Conservation (phyloP, 2,113 vertebrate species). For the Eclectus roratus region DNA sequence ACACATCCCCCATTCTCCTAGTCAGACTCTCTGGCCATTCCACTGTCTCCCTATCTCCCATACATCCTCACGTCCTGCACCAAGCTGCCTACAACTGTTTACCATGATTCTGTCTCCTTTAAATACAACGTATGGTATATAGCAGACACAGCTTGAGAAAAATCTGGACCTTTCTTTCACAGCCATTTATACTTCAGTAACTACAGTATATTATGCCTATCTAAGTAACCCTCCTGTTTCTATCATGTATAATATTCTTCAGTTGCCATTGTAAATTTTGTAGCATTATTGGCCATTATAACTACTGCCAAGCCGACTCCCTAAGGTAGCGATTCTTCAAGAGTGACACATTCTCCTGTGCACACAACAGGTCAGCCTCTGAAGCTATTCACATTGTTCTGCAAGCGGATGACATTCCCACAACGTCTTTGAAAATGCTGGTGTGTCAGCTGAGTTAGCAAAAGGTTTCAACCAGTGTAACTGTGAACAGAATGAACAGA, state of each 20-base stretch:
- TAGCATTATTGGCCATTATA: background rate
- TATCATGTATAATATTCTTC: background rate
- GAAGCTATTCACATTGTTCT: constrained; percentile 1
- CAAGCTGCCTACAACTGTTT: background rate
- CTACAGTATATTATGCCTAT: constrained; percentile 33
- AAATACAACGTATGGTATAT: background rate
- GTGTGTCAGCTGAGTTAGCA: background rate
- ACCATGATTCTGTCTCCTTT: background rate
- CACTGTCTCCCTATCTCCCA: background rate
- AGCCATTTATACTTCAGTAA: constrained; percentile 20
- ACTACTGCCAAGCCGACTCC: constrained; percentile 17
- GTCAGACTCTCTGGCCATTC: background rate
- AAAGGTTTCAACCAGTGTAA: constrained; percentile 5
- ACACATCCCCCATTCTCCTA: background rate
- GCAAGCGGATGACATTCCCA: background rate
- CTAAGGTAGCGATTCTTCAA: background rate
- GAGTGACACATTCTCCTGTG: background rate
- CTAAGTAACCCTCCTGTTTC: constrained; percentile 30
- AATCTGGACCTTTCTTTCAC: constrained; percentile 35
- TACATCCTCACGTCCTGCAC: background rate
- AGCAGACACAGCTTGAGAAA: constrained; percentile 47
- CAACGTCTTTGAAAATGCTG: background rate
- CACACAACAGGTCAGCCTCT: constrained; percentile 1
- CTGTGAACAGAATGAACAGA: background rate
- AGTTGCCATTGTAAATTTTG: background rate